A percentile compares a stretch with the other conserved stretches of the same genome.
Evolutionary conservation across 2,113 vertebrate species (phyloP).

Genomic region (Sterna hirundo): DNA sequence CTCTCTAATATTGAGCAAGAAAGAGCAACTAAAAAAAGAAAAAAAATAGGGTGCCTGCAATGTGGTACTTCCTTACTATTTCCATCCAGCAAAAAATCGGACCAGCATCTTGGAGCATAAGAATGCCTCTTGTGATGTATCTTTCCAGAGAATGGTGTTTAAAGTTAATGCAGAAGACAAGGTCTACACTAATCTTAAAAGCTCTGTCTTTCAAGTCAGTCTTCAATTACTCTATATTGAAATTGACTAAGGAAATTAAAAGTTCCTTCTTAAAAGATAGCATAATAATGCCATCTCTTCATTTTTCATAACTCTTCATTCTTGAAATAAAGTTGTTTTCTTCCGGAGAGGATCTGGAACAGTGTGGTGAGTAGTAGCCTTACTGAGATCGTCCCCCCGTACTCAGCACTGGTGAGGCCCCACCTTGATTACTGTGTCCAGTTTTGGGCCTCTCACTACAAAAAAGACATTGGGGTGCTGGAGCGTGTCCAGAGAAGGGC

Average conservation of each 20-base stretch:
- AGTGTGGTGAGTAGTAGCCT: too few species aligned
- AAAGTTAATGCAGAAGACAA: background rate
- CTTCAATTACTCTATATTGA: background rate
- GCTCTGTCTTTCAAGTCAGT: background rate
- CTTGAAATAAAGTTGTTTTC: background rate
- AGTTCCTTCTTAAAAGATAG: background rate
- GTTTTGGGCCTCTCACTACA: too few species aligned
- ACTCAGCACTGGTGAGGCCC: too few species aligned
- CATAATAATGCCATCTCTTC: background rate
- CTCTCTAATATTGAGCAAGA: background rate
- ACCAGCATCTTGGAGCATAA: background rate
- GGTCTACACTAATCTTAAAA: background rate
- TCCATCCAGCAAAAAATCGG: background rate
- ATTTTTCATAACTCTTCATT: background rate
- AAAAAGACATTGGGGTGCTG: too few species aligned
- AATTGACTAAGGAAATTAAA: background rate
- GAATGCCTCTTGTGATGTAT: background rate
- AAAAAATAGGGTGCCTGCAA: background rate
- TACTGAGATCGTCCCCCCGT: too few species aligned
- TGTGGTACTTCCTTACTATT: background rate
- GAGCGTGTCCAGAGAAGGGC: too few species aligned
- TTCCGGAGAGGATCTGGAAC: background rate
- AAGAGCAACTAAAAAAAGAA: background rate
- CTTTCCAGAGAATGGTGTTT: background rate
- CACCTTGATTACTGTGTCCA: too few species aligned